Evolutionary conservation across 2,797 vertebrate genomes (phyloP), one percentile per base, ranked within the genome.

Genomic region (Varecia variegata): DNA sequence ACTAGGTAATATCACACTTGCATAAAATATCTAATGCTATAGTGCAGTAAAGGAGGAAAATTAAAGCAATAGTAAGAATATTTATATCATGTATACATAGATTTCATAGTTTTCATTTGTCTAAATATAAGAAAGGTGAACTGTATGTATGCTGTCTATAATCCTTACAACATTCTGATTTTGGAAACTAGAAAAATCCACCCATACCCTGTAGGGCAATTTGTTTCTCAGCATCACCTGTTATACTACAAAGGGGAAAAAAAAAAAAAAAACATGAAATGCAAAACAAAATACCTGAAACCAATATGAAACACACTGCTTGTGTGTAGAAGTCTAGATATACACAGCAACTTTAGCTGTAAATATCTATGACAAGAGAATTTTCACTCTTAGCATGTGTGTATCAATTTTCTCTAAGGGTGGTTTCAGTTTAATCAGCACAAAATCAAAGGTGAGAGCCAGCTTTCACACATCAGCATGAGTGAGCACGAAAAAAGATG

Each of bases 401-500:
- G 17, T 92, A 76, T 96, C 80, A 88, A 60, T 94, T 92, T 93
- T 96, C 85, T 85, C 35, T 30, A 38, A 67, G 50, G 1, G 67
- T 82, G 18, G 81, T 95, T 93, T 97, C 71, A 97, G 74, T 94
- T 90, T 96, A 93, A 93, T 93, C 27, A 91, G 56, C 27, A 96
- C 30, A 87, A 95, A 97, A 50, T 84, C 25, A 2, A 60, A 95
- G 56, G 27, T 92, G 58, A 87, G 58, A 94, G 23, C n/a, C 40
- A 80, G 21, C n/a, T 97, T 96, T 93, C 76, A 92, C 93, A 98
- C 0, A 14, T 54, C 6, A 9, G 43, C 10, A 65, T 56, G 17
- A 4, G 17, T 84, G n/a, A 94, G 25, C 15, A 86, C 56, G n/a
- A 17, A 85, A 94, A 91, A 89, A 25, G 47, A 23, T 80, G 6